These are phyloP conservation scores for Marronus borbonicus DNA, from an alignment of 2,888 invertebrate genomes.

Conservation along the genomic window DNA sequence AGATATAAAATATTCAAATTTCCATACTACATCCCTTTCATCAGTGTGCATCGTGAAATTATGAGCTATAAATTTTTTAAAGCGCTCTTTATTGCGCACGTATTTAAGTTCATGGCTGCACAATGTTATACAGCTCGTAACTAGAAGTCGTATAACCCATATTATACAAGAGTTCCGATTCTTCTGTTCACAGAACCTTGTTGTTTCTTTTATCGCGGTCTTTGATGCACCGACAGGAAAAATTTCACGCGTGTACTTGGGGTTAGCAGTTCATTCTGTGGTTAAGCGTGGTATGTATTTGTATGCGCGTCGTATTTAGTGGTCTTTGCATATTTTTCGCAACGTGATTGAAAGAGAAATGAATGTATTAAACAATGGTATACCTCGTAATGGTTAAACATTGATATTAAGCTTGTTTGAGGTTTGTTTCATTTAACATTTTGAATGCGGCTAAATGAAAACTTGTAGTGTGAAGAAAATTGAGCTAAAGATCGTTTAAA, in stretches of 20 bases:
- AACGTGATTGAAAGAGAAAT: too few relatives aligned
- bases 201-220: conserved; percentile 36
- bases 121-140: conserved; percentile 24
- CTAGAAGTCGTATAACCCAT: conserved; percentile 37
- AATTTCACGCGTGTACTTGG: conserved; percentile 3
- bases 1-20: too few relatives aligned
- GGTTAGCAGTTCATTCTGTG: conserved; percentile 21
- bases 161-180: conserved; percentile 25
- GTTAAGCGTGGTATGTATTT: background rate
- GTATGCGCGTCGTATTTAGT: too few relatives aligned
- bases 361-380: too few relatives aligned
- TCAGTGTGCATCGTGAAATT: background rate
- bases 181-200: conserved; percentile 27
- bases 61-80: conserved; percentile 1
- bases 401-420: too few relatives aligned
- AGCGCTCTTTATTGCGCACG: background rate
- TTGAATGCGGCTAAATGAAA: too few relatives aligned
- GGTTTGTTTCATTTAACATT: too few relatives aligned
- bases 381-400: too few relatives aligned
- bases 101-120: conserved; percentile 15
- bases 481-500: too few relatives aligned
- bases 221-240: conserved; percentile 25
- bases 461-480: too few relatives aligned
- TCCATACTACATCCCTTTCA: background rate
- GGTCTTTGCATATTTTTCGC: too few relatives aligned